Evolutionary conservation across 2,888 invertebrate genomes (phyloP).

Genomic region (Melipona beecheii): DNA sequence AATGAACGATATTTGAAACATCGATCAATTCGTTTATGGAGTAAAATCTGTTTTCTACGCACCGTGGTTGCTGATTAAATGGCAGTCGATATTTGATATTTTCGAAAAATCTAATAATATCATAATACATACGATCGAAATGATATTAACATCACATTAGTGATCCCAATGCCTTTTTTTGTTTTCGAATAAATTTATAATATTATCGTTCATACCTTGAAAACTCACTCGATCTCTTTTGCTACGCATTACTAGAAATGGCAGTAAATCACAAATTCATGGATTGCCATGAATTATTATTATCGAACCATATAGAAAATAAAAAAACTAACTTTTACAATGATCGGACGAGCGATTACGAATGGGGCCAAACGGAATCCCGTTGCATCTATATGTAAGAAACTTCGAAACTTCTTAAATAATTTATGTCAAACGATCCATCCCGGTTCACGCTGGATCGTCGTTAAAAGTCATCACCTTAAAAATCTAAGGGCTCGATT

Average conservation of each 20-base stretch:
- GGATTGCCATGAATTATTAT: constrained; percentile 39
- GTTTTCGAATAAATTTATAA: background rate
- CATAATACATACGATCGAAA: background rate
- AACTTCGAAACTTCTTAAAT: constrained; percentile 66
- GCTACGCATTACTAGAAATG: constrained; percentile 57
- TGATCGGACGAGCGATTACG: constrained; percentile 58
- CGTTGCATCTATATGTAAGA: constrained; percentile 67
- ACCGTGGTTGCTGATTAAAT: constrained; percentile 48
- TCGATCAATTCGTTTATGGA: constrained; percentile 61
- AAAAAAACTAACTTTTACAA: constrained; percentile 47
- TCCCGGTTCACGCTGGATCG: constrained; percentile 62
- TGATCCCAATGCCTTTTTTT: background rate
- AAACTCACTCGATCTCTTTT: constrained; percentile 14
- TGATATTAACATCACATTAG: background rate
- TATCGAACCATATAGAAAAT: constrained; percentile 26
- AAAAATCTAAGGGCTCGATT: constrained; percentile 69
- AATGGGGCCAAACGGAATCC: constrained; percentile 66
- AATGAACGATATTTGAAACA: constrained; percentile 52
- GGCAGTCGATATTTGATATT: constrained; percentile 53
- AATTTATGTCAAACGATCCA: constrained; percentile 62
- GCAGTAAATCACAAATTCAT: constrained; percentile 60
- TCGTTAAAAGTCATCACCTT: constrained; percentile 64
- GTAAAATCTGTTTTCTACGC: constrained; percentile 42
- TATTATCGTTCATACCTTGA: background rate
- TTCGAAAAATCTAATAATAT: constrained; percentile 10